Evolutionary conservation across 1,140 invertebrate genomes (phyloP).

Genomic region (Acromyrmex charruanus): DNA sequence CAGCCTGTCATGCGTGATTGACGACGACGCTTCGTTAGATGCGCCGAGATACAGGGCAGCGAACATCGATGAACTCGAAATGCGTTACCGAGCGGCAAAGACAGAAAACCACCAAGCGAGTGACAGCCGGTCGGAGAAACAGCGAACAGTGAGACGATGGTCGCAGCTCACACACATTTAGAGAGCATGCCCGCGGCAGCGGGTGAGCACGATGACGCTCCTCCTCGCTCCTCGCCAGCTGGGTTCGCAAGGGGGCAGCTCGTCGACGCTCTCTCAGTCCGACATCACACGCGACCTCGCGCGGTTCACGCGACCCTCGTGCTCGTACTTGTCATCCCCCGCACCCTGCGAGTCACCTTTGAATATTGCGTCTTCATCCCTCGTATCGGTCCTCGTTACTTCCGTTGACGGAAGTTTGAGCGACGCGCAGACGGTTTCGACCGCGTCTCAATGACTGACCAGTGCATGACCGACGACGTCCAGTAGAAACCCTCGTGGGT

Average conservation of each 20-base stretch:
- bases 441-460: neutral
- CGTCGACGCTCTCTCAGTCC: slow-evolving; percentile 69
- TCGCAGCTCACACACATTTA: slow-evolving; percentile 21
- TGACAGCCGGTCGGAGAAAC: slow-evolving; percentile 15
- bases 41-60: neutral
- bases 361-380: neutral
- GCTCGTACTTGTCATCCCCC: slow-evolving; percentile 11
- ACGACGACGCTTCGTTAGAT: slow-evolving; percentile 21
- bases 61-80: slow-evolving; percentile 3
- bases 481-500: neutral
- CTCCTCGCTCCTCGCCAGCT: slow-evolving; percentile 66
- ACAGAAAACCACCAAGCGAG: neutral
- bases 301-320: slow-evolving; percentile 67
- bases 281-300: slow-evolving; percentile 77
- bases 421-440: neutral
- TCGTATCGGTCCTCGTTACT: neutral
- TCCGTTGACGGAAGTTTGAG: neutral
- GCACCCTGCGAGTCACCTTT: neutral
- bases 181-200: slow-evolving; percentile 66
- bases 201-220: slow-evolving; percentile 72
- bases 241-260: slow-evolving; percentile 76
- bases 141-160: neutral
- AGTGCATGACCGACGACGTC: neutral
- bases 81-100: neutral
- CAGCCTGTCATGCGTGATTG: slow-evolving; percentile 22